Base-by-base conservation (phyloP, 1,140 invertebrate genomes). In the Gonatopus flavifemur region DNA sequence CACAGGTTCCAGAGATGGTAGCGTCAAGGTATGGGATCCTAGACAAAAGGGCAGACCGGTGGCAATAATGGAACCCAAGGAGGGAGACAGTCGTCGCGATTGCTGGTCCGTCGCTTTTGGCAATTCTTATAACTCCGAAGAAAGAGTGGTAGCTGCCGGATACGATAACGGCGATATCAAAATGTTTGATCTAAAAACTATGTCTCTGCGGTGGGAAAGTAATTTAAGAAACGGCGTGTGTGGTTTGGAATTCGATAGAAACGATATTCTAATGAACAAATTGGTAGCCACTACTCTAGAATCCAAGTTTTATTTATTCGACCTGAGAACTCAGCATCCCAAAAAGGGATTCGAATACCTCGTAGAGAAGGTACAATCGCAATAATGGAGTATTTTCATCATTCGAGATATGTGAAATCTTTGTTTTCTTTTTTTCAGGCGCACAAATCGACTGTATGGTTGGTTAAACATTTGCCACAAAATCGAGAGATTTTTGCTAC, bases 111-210 rank as follows among this genome's bases (percentile, higher is more conserved):
- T 94, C 8, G 82, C 85, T 10, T 94, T 95, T 67, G 93, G 92
- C 2, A 89, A 98, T 79, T 88, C 91, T 0, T 94, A 88, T 66
- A 94, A 90, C 69, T 83, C 86, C 16, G 82, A 90, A 24, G 94
- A 98, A 63, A 80, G 94, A 46, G 81, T 91, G 46, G 85, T 98
- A 1, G 87, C 86, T 50, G 89, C 94, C 30, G 96, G 95, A 3
- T 98, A 96, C 73, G 95, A 98, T 67, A 98, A 98, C 79, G 96
- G 96, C 0, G 96, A 98, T 73, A 74, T 98, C 0, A 98, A 98
- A 80, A 83, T 98, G 72, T 98, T 96, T 74, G 94, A 98, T 79
- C 77, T 98, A n/a, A 83, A 86, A 57, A 84, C 83, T 10, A 93
- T 96, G 87, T 79, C 82, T 4, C 66, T 96, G 0, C 78, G 85